Conservation (phyloP, 1,140 invertebrate species). For the Drosophila nigromelanica region DNA sequence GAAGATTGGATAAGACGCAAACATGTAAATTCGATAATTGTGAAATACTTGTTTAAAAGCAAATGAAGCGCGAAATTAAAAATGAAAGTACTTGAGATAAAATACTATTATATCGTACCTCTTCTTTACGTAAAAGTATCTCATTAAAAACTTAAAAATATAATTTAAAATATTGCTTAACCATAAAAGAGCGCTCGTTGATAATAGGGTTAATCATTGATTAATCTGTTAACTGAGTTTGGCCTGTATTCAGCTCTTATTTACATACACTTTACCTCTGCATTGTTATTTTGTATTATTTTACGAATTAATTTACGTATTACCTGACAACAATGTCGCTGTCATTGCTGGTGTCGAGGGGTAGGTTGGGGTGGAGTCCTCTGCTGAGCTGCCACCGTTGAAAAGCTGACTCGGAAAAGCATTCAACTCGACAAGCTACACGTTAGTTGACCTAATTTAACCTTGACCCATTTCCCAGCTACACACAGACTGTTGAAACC, state of each 20-base stretch:
- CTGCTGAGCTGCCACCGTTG: neutral
- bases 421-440: conserved; percentile 69
- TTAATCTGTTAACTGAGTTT: neutral
- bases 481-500: conserved; percentile 1
- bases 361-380: no score
- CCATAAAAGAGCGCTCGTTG: no score
- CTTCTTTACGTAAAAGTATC: neutral
- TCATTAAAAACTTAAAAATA: neutral
- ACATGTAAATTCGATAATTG: neutral
- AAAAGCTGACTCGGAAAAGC: conserved; percentile 55
- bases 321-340: conserved; percentile 66
- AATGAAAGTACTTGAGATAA: neutral
- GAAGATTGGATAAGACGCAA: neutral
- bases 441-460: conserved; percentile 74
- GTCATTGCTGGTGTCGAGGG: conserved; percentile 49
- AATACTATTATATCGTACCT: neutral
- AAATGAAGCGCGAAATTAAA: conserved; percentile 20
- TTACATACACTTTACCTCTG: neutral
- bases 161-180: neutral
- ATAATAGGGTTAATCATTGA: neutral
- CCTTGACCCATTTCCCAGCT: conserved; percentile 68
- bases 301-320: conserved; percentile 61
- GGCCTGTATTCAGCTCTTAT: neutral
- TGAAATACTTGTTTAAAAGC: neutral
- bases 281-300: conserved; percentile 29